These are phyloP conservation scores for Calycopis cecrops DNA, from an alignment of 1,140 invertebrate species.

Conservation along the genomic window DNA sequence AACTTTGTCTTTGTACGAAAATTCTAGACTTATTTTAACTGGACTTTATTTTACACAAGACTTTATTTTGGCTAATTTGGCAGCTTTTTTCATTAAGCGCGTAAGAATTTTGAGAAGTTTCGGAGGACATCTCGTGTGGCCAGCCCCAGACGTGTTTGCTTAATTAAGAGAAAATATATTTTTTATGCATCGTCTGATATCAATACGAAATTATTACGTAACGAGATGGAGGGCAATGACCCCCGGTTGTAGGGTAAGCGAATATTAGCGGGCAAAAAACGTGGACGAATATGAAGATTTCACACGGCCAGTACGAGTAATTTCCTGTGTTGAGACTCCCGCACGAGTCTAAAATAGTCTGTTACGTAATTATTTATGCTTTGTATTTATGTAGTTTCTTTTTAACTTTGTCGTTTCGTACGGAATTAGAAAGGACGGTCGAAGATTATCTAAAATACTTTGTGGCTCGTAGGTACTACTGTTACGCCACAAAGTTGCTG, in stretches of 20 bases:
- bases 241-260: slow-evolving; percentile 24
- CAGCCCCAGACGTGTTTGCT: no score
- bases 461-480: no score
- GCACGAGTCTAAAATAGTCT: slow-evolving; percentile 3
- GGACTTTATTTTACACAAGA: background rate
- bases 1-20: slow-evolving; percentile 11
- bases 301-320: background rate
- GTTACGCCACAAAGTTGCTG: no score
- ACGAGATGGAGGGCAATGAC: slow-evolving; percentile 43
- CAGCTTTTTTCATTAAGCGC: no score
- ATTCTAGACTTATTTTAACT: slow-evolving; percentile 10
- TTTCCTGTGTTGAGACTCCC: slow-evolving; percentile 6
- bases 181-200: no score
- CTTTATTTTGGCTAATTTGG: no score
- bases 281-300: slow-evolving; percentile 12
- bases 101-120: no score
- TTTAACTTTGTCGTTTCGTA: background rate
- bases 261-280: slow-evolving; percentile 35
- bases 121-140: no score
- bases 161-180: no score
- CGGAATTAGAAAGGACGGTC: no score
- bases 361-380: background rate
- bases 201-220: slow-evolving; percentile 26
- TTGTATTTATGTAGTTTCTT: background rate
- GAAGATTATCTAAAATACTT: no score